phyloP scores from a whole-genome alignment of 2,113 vertebrate genomes.

The Ondatra zibethicus region DNA sequence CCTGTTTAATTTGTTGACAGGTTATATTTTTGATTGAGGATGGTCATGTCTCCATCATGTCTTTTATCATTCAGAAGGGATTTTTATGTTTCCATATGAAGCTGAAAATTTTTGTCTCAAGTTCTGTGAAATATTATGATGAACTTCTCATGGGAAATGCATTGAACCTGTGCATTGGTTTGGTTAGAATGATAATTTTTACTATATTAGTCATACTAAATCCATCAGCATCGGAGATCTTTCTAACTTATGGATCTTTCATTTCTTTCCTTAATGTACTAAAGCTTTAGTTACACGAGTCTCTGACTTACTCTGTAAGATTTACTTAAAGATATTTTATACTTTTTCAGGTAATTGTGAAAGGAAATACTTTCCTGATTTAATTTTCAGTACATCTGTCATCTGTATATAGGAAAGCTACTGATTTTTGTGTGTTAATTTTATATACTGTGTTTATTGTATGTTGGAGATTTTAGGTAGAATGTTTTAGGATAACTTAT shows the following conservation, averaged over 20 bases:
- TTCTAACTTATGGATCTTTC: neutral
- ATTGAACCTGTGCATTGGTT: neutral
- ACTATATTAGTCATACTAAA: neutral
- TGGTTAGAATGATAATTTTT: neutral
- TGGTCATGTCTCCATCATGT: neutral
- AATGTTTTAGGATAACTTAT: neutral
- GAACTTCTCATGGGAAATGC: neutral
- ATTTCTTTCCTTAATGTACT: neutral
- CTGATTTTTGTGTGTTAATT: neutral
- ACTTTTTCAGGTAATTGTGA: neutral
- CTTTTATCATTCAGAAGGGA: neutral
- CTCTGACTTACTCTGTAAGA: neutral
- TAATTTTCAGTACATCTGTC: neutral
- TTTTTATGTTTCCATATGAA: neutral
- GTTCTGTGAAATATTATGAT: neutral
- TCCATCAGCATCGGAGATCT: neutral
- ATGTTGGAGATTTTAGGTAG: neutral
- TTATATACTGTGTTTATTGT: neutral
- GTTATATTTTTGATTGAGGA: neutral
- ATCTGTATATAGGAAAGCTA: neutral
- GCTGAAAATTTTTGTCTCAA: neutral
- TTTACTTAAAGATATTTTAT: neutral
- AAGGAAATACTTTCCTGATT: neutral
- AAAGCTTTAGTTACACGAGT: neutral
- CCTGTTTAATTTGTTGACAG: neutral